Percentiles rank a stretch among this genome's conserved stretches.
Evolutionary conservation across 2,113 vertebrate species (phyloP).

Genomic region (Tenebrosternarchus preto): DNA sequence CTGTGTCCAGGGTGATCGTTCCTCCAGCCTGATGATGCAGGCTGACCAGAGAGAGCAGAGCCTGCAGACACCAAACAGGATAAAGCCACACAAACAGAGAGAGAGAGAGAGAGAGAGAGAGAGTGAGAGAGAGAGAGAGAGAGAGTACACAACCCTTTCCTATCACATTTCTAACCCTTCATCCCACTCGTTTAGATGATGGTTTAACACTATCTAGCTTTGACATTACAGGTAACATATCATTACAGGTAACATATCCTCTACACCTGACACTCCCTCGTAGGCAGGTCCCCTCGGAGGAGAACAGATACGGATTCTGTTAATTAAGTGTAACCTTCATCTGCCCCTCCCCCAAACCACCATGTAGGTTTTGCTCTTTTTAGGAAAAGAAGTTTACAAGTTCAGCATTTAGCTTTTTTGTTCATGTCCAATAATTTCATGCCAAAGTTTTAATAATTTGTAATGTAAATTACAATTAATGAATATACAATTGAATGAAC

Average conservation of each 20-base stretch:
- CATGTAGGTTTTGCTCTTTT: background rate
- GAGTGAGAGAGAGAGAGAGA: constrained; percentile 45
- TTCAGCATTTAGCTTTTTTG: background rate
- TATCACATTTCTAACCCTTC: constrained; percentile 30
- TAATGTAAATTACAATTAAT: too few relatives aligned
- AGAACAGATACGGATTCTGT: constrained; percentile 27
- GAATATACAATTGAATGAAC: too few relatives aligned
- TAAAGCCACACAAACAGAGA: constrained; percentile 33
- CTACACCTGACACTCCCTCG: constrained; percentile 26
- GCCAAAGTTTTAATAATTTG: too few relatives aligned
- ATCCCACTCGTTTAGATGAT: constrained; percentile 34
- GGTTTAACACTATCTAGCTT: constrained; percentile 38
- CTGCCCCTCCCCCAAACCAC: background rate
- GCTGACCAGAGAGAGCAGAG: constrained; percentile 68
- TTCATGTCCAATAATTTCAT: background rate
- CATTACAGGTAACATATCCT: constrained; percentile 38
- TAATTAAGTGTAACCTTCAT: constrained; percentile 36
- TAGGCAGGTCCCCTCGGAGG: constrained; percentile 10
- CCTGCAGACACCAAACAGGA: too few relatives aligned
- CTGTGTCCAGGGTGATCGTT: constrained; percentile 64
- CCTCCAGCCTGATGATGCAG: constrained; percentile 74
- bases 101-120: constrained; percentile 57
- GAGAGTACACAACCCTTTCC: constrained; percentile 50
- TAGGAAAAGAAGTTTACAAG: background rate
- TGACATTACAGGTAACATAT: constrained; percentile 40